Percentiles rank a stretch among this genome's conserved stretches.
phyloP scores from a whole-genome alignment of 2,113 vertebrate genomes.

The Chinchilla lanigera region DNA sequence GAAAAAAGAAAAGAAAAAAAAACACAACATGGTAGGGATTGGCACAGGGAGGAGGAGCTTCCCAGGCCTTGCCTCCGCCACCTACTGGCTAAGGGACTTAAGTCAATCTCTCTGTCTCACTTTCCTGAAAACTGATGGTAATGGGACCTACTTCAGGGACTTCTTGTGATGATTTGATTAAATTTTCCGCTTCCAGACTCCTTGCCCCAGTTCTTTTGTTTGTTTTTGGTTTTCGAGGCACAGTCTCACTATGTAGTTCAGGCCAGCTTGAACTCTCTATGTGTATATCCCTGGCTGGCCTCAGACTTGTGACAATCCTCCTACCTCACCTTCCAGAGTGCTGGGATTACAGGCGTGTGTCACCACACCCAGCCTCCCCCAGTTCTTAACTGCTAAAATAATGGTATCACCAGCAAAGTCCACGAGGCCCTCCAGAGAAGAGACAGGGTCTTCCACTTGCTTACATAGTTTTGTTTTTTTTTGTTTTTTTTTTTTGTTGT shows the following conservation, averaged over 20 bases:
- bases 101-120: not conserved
- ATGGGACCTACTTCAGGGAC: not conserved
- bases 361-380: not conserved
- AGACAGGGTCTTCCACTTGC: not conserved
- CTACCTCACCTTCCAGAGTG: not conserved
- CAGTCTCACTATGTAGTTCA: not conserved
- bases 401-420: not conserved
- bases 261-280: not conserved
- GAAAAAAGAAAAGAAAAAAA: not conserved
- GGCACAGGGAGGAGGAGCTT: not conserved
- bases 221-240: not conserved
- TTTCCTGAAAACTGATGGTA: not conserved
- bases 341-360: no score
- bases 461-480: not conserved
- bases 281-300: not conserved
- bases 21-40: not conserved
- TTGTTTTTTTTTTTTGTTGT: no score
- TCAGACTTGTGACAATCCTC: not conserved
- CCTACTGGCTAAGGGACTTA: not conserved
- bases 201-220: not conserved
- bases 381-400: slow-evolving; percentile 17
- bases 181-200: not conserved
- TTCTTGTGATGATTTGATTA: not conserved
- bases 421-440: not conserved
- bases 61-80: not conserved